Conservation (phyloP, 1,140 invertebrate genomes). For the Calephelis nemesis region DNA sequence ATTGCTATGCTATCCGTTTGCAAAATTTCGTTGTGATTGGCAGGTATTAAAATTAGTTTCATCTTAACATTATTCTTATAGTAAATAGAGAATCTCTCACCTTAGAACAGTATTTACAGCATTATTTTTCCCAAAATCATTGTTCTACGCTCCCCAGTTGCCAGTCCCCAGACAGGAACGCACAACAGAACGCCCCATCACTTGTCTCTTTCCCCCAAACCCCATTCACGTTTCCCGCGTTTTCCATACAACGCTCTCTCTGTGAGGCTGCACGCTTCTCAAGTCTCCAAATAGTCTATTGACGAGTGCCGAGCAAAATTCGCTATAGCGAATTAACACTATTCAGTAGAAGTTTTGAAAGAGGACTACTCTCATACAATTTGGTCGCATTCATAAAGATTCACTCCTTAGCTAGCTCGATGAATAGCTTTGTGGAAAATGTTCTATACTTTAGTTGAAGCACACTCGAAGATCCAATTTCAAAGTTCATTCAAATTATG, state of each 20-base stretch:
- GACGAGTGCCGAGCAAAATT: constrained; percentile 57
- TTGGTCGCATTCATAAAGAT: constrained; percentile 77
- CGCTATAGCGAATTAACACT: constrained; percentile 77
- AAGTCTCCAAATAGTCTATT: constrained; percentile 75
- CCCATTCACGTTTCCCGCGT: constrained; percentile 70
- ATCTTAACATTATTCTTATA: too few relatives aligned
- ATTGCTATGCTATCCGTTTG: too few relatives aligned
- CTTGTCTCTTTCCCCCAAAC: constrained; percentile 53
- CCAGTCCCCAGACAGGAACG: background rate
- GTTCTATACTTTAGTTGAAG: constrained; percentile 64
- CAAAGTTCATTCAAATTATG: constrained; percentile 42
- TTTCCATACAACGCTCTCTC: constrained; percentile 73
- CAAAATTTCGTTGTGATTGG: too few relatives aligned
- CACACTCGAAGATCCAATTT: constrained; percentile 52
- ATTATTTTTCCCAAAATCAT: background rate
- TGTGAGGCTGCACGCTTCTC: constrained; percentile 58
- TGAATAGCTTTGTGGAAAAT: constrained; percentile 74
- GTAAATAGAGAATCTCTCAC: too few relatives aligned
- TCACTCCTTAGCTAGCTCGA: constrained; percentile 72
- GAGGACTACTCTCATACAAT: constrained; percentile 78
- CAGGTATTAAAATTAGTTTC: too few relatives aligned
- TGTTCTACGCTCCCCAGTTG: constrained; percentile 9
- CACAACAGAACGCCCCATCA: constrained; percentile 47
- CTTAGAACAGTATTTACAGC: too few relatives aligned
- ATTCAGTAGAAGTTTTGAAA: constrained; percentile 75